Percentiles rank a stretch among this genome's conserved stretches.
Evolutionary conservation across 2,113 vertebrate species (phyloP).

Genomic region (Psilopsiagon aymara): DNA sequence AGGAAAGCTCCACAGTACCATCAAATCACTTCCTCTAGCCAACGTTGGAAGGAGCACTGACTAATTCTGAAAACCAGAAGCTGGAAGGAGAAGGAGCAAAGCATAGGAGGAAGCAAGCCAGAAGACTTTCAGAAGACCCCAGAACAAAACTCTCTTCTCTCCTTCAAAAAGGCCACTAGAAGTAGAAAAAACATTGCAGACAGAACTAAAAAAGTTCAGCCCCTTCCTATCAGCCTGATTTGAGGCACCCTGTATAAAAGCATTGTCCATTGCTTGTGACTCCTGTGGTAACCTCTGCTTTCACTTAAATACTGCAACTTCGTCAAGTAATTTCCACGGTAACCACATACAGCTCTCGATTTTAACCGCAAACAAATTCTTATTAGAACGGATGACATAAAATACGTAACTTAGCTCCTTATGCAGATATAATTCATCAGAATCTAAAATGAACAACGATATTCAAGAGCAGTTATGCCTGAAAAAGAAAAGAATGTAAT

Average conservation of each 20-base stretch:
- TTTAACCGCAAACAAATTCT: neutral
- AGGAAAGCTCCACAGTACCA: neutral
- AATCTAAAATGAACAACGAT: constrained; percentile 54
- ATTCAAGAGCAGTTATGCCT: constrained; percentile 63
- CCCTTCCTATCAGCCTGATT: neutral
- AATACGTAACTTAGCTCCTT: constrained; percentile 46
- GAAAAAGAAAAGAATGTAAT: constrained; percentile 66
- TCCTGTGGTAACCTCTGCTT: constrained; percentile 48
- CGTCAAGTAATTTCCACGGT: neutral
- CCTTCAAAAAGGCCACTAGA: neutral
- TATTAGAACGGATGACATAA: neutral
- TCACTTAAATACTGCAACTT: constrained; percentile 11
- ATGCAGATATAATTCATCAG: constrained; percentile 53
- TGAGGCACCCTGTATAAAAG: neutral
- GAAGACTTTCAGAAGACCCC: neutral
- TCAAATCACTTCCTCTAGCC: neutral
- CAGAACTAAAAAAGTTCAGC: neutral
- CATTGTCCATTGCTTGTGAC: neutral
- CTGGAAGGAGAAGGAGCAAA: neutral
- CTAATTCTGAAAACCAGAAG: neutral
- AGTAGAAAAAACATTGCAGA: neutral
- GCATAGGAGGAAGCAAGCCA: neutral
- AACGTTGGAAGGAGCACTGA: fast-evolving
- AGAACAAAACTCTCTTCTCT: neutral
- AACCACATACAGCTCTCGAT: neutral